These are phyloP conservation scores for Diabrotica balteata DNA, from an alignment of 2,888 invertebrate species.

Conservation along the genomic window DNA sequence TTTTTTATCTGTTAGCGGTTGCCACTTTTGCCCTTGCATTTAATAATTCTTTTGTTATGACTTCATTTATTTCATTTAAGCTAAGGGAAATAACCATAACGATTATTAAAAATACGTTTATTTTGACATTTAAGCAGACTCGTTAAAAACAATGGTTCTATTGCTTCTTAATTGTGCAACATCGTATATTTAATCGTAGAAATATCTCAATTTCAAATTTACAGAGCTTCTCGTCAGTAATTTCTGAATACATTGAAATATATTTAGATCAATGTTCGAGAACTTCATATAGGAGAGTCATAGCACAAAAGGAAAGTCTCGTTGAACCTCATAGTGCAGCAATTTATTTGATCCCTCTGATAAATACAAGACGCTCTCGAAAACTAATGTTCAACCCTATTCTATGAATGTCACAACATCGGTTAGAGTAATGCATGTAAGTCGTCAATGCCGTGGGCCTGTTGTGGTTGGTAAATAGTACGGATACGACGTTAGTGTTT, in stretches of 20 bases:
- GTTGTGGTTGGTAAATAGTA: neutral
- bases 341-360: slow-evolving; percentile 19
- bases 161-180: no score
- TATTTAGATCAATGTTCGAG: neutral
- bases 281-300: no score
- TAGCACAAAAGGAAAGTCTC: neutral
- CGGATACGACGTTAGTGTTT: neutral
- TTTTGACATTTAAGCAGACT: no score
- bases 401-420: slow-evolving; percentile 21
- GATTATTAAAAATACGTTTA: no score
- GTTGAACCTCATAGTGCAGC: neutral
- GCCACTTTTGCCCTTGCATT: no score
- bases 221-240: neutral
- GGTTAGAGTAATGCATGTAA: slow-evolving; percentile 25
- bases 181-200: no score
- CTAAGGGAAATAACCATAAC: no score
- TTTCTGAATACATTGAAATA: neutral
- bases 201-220: no score
- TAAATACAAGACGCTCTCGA: slow-evolving; percentile 16
- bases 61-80: no score
- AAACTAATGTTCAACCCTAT: slow-evolving; percentile 15
- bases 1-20: no score
- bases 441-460: slow-evolving; percentile 22
- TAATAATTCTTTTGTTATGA: no score
- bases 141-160: no score